Evolutionary conservation across 2,113 vertebrate genomes (phyloP).

Genomic region (Rhipidura dahli): DNA sequence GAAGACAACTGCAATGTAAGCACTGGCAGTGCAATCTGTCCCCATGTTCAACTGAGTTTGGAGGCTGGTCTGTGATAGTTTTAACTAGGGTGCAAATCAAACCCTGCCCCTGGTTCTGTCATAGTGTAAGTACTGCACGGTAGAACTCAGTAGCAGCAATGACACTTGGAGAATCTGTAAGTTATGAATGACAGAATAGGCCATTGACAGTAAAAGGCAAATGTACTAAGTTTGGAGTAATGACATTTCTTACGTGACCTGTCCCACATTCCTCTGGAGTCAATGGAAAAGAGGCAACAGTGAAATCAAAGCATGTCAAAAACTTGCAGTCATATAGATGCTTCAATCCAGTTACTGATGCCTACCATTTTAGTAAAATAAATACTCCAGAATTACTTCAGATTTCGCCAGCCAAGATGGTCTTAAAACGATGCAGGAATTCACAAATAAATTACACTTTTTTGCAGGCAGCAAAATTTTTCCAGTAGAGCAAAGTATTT

Average conservation of each 20-base stretch:
- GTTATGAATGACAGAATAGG: neutral
- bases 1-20: neutral
- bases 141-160: neutral
- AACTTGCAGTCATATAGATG: neutral
- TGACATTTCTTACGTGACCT: neutral
- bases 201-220: neutral
- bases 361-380: neutral
- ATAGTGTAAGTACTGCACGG: neutral
- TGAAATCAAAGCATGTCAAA: neutral
- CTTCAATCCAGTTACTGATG: neutral
- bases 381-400: neutral
- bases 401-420: neutral
- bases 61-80: neutral
- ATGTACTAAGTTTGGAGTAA: neutral
- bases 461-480: neutral
- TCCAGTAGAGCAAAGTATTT: neutral
- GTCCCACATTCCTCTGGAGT: neutral
- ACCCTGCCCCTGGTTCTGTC: neutral
- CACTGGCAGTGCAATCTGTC: neutral
- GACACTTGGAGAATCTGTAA: neutral
- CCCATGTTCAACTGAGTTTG: neutral
- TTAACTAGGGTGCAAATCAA: neutral
- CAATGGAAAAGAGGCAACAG: neutral
- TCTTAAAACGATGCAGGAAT: neutral
- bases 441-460: neutral